Evolutionary conservation across 2,888 invertebrate genomes (phyloP).

Genomic region (Drosophila mulleri): DNA sequence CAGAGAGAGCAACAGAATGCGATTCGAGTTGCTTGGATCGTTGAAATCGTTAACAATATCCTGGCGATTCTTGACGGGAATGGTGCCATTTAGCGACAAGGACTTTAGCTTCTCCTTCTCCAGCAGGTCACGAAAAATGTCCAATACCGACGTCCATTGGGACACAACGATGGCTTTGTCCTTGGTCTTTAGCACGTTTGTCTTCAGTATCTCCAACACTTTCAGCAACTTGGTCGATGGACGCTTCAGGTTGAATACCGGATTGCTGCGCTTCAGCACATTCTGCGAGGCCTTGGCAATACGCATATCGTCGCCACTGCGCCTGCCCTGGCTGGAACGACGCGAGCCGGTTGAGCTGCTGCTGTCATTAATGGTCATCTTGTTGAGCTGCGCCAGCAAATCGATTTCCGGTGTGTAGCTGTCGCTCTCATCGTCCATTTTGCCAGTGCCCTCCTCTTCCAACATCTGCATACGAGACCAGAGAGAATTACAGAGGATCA

Average conservation of each 20-base stretch:
- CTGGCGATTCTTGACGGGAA: constrained; percentile 90
- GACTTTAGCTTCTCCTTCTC: constrained; percentile 86
- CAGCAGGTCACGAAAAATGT: constrained; percentile 90
- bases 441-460: constrained; percentile 83
- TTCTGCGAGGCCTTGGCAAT: constrained; percentile 87
- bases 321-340: constrained; percentile 26
- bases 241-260: constrained; percentile 88
- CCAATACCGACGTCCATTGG: constrained; percentile 95
- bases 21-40: constrained; percentile 86
- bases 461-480: constrained; percentile 85
- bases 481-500: neutral
- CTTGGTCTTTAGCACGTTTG: constrained; percentile 86
- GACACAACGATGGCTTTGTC: constrained; percentile 95
- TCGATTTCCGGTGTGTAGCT: constrained; percentile 86
- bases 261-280: constrained; percentile 89
- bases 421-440: constrained; percentile 78
- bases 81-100: constrained; percentile 90
- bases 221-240: constrained; percentile 89
- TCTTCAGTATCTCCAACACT: constrained; percentile 87
- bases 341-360: constrained; percentile 17
- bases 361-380: constrained; percentile 86
- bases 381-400: constrained; percentile 88
- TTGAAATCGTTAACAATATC: constrained; percentile 91
- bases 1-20: constrained; percentile 93
- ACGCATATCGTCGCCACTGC: constrained; percentile 78